Evolutionary conservation across 1,140 invertebrate species (phyloP).

Genomic region (Cotesia vestalis): DNA sequence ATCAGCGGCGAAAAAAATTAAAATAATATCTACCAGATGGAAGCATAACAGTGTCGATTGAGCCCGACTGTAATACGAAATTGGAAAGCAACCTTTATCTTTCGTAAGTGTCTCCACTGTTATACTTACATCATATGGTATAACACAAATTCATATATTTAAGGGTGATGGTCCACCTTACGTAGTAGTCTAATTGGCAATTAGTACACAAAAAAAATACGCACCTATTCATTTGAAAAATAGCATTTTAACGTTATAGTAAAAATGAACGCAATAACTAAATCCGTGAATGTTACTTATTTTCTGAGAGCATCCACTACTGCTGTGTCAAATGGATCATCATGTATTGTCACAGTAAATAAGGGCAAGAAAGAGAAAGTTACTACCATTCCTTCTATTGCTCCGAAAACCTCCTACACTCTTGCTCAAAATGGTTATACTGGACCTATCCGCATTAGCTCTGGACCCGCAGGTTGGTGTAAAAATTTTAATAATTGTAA

Average conservation of each 20-base stretch:
- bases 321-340: constrained; percentile 68
- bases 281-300: constrained; percentile 70
- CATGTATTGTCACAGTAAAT: constrained; percentile 62
- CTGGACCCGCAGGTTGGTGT: constrained; percentile 67
- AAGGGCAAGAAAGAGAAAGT: constrained; percentile 61
- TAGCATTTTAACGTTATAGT: constrained; percentile 20
- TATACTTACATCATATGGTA: too few species aligned
- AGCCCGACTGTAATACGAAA: too few species aligned
- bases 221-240: too few species aligned
- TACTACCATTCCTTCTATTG: constrained; percentile 42
- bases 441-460: constrained; percentile 66
- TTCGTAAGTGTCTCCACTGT: too few species aligned
- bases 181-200: too few species aligned
- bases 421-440: constrained; percentile 65
- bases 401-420: constrained; percentile 46
- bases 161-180: too few species aligned
- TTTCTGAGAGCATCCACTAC: constrained; percentile 70
- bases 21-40: too few species aligned
- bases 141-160: too few species aligned
- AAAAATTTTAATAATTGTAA: constrained; percentile 14
- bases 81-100: too few species aligned
- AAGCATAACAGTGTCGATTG: too few species aligned
- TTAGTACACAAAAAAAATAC: neutral
- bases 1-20: too few species aligned
- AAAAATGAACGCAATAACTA: constrained; percentile 74